phyloP scores from a whole-genome alignment of 2,888 invertebrate genomes.

The Thera obeliscata region DNA sequence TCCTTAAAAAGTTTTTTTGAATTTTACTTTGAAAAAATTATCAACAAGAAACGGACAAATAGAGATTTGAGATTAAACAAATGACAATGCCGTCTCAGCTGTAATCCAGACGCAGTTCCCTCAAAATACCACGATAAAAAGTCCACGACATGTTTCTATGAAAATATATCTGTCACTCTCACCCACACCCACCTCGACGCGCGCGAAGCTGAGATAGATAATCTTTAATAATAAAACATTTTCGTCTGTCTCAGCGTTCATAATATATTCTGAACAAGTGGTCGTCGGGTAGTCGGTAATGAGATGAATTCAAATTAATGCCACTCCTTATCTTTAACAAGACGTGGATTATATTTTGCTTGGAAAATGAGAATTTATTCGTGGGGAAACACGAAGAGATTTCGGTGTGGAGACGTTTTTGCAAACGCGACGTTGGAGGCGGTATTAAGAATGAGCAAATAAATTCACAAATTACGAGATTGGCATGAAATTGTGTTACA shows the following conservation, averaged over 20 bases:
- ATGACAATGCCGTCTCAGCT: conserved; percentile 23
- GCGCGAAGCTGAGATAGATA: conserved; percentile 36
- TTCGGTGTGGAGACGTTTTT: conserved; percentile 39
- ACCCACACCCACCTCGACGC: conserved; percentile 24
- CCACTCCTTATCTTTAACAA: conserved; percentile 60
- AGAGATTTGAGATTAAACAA: conserved; percentile 19
- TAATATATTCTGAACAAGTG: conserved; percentile 61
- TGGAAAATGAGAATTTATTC: conserved; percentile 59
- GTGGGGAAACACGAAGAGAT: conserved; percentile 51
- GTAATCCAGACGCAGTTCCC: conserved; percentile 30
- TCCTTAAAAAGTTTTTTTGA: background rate
- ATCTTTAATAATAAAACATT: conserved; percentile 56
- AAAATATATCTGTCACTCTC: conserved; percentile 34
- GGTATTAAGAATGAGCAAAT: conserved; percentile 16
- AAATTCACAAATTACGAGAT: conserved; percentile 4
- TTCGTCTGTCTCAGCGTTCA: conserved; percentile 54
- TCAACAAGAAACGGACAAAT: conserved; percentile 15
- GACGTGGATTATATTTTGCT: conserved; percentile 59
- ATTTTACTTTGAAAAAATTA: background rate
- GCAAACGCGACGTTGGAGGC: conserved; percentile 15
- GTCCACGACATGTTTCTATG: conserved; percentile 28
- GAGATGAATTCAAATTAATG: conserved; percentile 65
- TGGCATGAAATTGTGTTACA: background rate
- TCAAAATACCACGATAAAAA: conserved; percentile 35
- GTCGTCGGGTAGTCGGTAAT: conserved; percentile 55